These are phyloP conservation scores for Cryptoleucopteryx plumbea DNA, from an alignment of 2,113 vertebrate species.

Conservation along the genomic window DNA sequence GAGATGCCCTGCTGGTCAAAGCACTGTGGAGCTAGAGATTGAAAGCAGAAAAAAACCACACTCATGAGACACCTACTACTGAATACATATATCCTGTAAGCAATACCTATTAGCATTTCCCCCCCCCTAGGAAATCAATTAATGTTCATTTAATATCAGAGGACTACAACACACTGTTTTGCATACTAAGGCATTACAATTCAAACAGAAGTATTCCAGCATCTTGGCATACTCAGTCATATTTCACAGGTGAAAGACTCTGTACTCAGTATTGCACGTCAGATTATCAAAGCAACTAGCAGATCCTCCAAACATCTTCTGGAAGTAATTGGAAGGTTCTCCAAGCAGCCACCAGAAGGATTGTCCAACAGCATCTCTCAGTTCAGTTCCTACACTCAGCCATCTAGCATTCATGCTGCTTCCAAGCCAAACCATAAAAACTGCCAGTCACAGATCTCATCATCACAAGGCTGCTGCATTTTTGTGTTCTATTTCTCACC, in stretches of 20 bases:
- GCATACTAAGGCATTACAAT: not conserved
- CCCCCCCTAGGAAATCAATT: not conserved
- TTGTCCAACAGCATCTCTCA: not conserved
- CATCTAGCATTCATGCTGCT: not conserved
- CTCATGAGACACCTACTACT: not conserved
- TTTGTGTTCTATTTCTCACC: not conserved
- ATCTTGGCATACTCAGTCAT: not conserved
- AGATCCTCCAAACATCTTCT: not conserved
- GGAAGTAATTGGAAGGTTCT: not conserved
- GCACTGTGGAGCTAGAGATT: conserved; percentile 53
- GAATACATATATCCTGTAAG: not conserved
- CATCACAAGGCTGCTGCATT: not conserved
- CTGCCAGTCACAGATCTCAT: not conserved
- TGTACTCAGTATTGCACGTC: not conserved
- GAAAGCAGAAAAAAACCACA: not conserved
- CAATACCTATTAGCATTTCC: not conserved
- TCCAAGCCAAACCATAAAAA: not conserved
- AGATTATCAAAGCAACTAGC: not conserved
- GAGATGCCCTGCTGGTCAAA: conserved; percentile 49
- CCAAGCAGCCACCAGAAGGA: not conserved
- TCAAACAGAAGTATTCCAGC: not conserved
- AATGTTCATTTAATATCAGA: not conserved
- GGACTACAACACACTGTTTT: not conserved
- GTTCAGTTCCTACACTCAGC: not conserved
- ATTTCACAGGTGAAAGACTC: not conserved